A percentile compares a stretch with the other conserved stretches of the same genome.
Evolutionary conservation across 2,113 vertebrate species (phyloP).

Genomic region (Phrynosoma blainvillii): DNA sequence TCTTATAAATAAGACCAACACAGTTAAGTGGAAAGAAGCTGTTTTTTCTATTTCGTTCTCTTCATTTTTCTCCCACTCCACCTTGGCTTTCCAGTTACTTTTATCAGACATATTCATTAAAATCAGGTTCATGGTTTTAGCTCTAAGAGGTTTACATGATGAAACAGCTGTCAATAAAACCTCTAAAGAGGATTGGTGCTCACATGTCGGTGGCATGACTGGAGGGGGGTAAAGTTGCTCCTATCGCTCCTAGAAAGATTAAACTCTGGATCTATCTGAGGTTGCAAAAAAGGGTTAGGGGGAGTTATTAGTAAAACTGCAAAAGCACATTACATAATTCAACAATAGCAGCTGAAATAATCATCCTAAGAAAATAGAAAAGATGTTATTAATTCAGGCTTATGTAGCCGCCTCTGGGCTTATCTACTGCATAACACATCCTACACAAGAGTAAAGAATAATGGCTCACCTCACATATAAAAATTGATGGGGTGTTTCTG

Average conservation of each 20-base stretch:
- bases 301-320: neutral
- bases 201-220: conserved; percentile 34
- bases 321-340: conserved; percentile 10
- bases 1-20: neutral
- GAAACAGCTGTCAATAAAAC: conserved; percentile 57
- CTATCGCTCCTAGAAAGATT: conserved; percentile 39
- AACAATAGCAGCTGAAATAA: conserved; percentile 12
- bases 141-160: conserved; percentile 60
- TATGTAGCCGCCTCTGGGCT: conserved; percentile 17
- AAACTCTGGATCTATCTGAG: conserved; percentile 40
- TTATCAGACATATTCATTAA: conserved; percentile 49
- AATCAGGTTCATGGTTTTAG: conserved; percentile 52
- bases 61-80: neutral
- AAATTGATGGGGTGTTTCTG: neutral
- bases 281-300: neutral
- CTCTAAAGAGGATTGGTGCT: conserved; percentile 56
- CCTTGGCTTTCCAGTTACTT: conserved; percentile 30
- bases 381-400: conserved; percentile 15
- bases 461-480: conserved; percentile 14
- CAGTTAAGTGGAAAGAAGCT: neutral
- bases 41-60: neutral
- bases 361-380: conserved; percentile 16
- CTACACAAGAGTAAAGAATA: neutral
- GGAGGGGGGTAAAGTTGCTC: conserved; percentile 22
- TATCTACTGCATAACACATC: neutral